Conservation (phyloP, 2,113 vertebrate genomes). For the Felis chaus region DNA sequence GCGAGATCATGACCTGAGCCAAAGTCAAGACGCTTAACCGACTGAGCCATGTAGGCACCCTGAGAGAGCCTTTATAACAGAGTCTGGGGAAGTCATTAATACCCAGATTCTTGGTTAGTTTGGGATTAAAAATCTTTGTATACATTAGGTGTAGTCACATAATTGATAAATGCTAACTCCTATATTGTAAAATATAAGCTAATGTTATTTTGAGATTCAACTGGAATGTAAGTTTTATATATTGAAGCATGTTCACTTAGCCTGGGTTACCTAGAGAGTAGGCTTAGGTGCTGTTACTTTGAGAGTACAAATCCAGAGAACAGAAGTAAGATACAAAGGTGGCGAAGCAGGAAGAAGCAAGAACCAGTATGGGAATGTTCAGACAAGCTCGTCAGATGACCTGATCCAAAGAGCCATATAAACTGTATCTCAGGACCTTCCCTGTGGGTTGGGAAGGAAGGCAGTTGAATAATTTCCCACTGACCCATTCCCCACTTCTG, state of each 20-base stretch:
- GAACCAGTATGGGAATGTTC: background rate
- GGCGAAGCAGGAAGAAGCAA: background rate
- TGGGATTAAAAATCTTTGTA: background rate
- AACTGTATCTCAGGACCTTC: background rate
- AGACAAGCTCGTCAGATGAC: background rate
- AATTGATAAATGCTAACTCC: slow-evolving; percentile 6
- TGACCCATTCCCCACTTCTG: background rate
- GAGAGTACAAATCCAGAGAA: background rate
- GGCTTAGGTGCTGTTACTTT: background rate
- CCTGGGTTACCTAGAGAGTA: background rate
- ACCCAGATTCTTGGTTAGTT: background rate
- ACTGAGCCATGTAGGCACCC: no score
- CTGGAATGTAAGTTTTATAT: background rate
- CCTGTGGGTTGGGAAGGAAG: background rate
- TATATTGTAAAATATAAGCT: background rate
- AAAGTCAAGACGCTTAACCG: no score
- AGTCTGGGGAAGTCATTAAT: background rate
- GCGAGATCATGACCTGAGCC: no score
- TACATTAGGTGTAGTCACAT: background rate
- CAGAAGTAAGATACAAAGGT: no score
- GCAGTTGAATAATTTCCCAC: background rate
- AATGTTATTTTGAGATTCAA: slow-evolving; percentile 23
- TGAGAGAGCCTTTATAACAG: background rate
- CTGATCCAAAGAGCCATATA: background rate
- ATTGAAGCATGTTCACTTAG: background rate